Percentiles rank a stretch among this genome's conserved stretches.
Conservation (phyloP, 2,113 vertebrate species). For the Ploceus nigricollis region DNA sequence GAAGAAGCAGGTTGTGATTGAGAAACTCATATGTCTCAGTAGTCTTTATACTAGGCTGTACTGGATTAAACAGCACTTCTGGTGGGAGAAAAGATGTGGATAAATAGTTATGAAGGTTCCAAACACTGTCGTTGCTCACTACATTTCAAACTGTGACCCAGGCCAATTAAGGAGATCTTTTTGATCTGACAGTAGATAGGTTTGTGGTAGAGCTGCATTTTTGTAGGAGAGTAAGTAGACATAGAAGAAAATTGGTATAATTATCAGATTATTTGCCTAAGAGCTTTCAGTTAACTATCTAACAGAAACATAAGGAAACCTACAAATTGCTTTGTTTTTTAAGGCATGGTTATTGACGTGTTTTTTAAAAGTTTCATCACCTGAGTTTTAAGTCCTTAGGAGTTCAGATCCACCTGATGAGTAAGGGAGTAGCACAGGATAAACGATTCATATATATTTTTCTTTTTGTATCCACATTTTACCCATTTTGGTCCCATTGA, state of each 20-base stretch:
- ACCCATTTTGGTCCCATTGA: background rate
- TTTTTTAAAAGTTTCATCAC: background rate
- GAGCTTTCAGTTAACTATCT: background rate
- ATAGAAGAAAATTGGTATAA: background rate
- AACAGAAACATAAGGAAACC: background rate
- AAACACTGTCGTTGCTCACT: background rate
- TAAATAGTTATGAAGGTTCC: background rate
- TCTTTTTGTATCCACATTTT: background rate
- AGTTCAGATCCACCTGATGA: background rate
- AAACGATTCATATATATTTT: background rate
- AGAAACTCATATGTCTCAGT: background rate
- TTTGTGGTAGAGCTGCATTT: background rate
- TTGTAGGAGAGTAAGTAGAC: background rate
- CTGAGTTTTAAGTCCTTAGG: background rate
- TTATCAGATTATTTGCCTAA: background rate
- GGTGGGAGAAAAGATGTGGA: background rate
- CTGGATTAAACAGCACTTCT: background rate
- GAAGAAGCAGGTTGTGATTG: background rate
- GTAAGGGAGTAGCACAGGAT: background rate
- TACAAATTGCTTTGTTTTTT: background rate
- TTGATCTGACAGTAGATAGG: background rate
- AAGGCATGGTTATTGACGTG: background rate
- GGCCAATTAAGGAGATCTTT: background rate
- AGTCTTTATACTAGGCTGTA: background rate
- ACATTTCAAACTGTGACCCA: background rate